Evolutionary conservation across 2,797 vertebrate species (phyloP), one percentile per base, ranked within the genome.

Genomic region (Peromyscus attwateri): DNA sequence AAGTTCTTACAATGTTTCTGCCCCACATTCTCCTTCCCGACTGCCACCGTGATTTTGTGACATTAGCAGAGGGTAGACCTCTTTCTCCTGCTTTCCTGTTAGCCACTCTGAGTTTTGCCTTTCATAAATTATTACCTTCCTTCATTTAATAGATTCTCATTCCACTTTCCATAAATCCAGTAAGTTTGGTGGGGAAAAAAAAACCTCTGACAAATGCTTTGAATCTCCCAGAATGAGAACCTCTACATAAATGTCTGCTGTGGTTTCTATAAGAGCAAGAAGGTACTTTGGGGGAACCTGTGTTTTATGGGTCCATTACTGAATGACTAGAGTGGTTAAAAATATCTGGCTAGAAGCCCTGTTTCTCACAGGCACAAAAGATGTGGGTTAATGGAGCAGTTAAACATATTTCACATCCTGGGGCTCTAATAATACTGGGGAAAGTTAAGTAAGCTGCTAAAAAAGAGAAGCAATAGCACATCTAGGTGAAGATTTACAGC

Each of bases 321-420:
- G 40, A 93, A 89, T 87, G 91, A 88, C 70, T 94, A 21, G 34
- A 77, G 46, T 92, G 84, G 60, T 66, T 88, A 68, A 94, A 75
- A 92, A 82, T 73, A 93, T 76, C 88, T 98, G 80, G 93, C 95
- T 94, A 76, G 92, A 92, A 96, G 96, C 96, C 91, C 91, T 92
- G 9, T 62, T 60, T 93, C 79, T 96, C 79, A 14, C 13, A 29
- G 3, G 77, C 84, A 96, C 68, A 82, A 71, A 93, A 97, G 84
- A 97, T 96, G 95, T 85, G 94, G 84, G 96, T 75, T 52, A 95
- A 96, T 96, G 96, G 92, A 94, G 93, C 93, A 97, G 97, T 88
- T 97, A 97, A 97, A 89, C 90, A 89, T 92, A 87, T 82, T 91
- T 91, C 96, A 66, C n/a, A 87, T 79, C 82, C 70, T 80, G 76